Percentiles rank a stretch among this genome's conserved stretches.
Evolutionary conservation across 2,113 vertebrate species (phyloP).

Genomic region (Cariama cristata): DNA sequence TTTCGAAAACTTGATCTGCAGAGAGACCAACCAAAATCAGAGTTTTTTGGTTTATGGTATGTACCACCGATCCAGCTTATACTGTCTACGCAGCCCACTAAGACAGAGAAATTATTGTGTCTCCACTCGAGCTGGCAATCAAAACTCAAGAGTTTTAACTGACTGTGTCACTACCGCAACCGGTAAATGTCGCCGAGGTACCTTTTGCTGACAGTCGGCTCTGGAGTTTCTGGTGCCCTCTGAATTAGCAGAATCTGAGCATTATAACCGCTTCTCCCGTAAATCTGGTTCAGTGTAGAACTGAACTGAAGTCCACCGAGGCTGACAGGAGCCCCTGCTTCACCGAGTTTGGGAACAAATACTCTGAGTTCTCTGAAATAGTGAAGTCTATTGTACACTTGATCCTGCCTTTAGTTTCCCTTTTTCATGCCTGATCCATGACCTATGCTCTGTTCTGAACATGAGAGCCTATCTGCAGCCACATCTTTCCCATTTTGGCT

Average conservation of each 20-base stretch:
- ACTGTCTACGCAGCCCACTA: background rate
- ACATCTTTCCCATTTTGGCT: background rate
- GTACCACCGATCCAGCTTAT: fast-evolving
- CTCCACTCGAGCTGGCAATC: background rate
- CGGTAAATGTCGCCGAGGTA: background rate
- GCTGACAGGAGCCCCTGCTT: background rate
- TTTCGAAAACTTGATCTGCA: background rate
- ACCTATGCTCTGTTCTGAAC: background rate
- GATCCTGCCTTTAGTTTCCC: background rate
- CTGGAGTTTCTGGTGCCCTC: background rate
- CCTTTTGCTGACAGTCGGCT: background rate
- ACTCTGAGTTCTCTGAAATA: background rate
- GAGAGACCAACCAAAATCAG: background rate
- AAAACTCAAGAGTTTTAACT: background rate
- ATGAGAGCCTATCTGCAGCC: background rate
- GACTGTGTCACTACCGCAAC: background rate
- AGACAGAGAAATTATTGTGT: background rate
- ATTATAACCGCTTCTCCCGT: background rate
- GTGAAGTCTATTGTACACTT: background rate
- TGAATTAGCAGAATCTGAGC: background rate
- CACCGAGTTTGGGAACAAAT: background rate
- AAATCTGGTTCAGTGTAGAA: background rate
- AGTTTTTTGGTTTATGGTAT: background rate
- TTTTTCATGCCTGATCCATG: background rate
- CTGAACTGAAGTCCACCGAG: background rate